Conservation (phyloP, 2,113 vertebrate genomes). For the Diadophis punctatus region DNA sequence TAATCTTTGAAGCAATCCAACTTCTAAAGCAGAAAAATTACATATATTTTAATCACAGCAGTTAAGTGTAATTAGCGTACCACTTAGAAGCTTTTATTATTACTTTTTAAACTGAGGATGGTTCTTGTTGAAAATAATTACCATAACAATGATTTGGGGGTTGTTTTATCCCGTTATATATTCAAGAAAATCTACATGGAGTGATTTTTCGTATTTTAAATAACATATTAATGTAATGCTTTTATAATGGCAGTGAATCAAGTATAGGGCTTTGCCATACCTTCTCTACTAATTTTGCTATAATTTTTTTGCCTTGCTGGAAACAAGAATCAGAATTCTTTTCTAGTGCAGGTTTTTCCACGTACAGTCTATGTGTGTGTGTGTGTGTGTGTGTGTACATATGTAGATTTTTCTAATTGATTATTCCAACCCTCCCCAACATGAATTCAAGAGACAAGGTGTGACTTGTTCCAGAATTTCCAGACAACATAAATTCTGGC, state of each 20-base stretch:
- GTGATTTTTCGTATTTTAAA: conserved; percentile 54
- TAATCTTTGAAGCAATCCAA: conserved; percentile 60
- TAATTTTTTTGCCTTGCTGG: conserved; percentile 24
- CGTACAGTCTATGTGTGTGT: too few relatives aligned
- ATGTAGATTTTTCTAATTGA: background rate
- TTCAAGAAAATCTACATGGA: conserved; percentile 61
- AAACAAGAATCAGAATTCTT: conserved; percentile 24
- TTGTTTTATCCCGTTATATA: conserved; percentile 60
- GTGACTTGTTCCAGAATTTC: background rate
- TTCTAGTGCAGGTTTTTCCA: background rate
- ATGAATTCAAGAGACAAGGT: background rate
- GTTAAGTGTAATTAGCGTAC: conserved; percentile 72
- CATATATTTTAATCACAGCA: conserved; percentile 70
- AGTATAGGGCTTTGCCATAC: conserved; percentile 49
- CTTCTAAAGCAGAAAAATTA: conserved; percentile 64
- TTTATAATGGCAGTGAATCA: conserved; percentile 44
- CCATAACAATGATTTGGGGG: conserved; percentile 66
- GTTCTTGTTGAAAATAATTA: conserved; percentile 66
- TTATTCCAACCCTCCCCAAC: background rate
- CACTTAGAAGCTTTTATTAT: conserved; percentile 64
- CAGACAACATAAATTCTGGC: background rate
- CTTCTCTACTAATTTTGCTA: background rate
- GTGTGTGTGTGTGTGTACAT: background rate
- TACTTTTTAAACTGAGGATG: conserved; percentile 65
- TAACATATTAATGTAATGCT: conserved; percentile 57